Evolutionary conservation across 2,888 invertebrate genomes (phyloP).

Genomic region (Megaustenia siamemsis): DNA sequence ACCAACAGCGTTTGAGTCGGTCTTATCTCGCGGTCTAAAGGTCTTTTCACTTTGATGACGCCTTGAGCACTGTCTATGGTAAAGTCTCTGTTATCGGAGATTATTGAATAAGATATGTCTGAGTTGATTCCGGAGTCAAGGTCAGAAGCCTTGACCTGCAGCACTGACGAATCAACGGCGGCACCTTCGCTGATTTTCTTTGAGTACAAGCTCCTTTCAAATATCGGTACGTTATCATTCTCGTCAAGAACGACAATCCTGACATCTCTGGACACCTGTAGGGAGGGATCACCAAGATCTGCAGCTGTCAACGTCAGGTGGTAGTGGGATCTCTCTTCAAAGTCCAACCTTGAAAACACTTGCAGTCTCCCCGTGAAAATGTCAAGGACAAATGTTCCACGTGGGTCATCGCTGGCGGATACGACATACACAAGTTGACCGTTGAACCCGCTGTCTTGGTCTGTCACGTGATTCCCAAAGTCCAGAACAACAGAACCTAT

Average conservation of each 20-base stretch:
- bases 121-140: slow-evolving; percentile 78
- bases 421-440: slow-evolving; percentile 75
- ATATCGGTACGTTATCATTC: slow-evolving; percentile 74
- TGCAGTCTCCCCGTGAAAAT: slow-evolving; percentile 93
- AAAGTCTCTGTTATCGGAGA: slow-evolving; percentile 70
- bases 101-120: slow-evolving; percentile 72
- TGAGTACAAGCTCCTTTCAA: slow-evolving; percentile 78
- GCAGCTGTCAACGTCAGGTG: slow-evolving; percentile 78
- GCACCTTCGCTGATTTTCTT: slow-evolving; percentile 91
- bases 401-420: slow-evolving; percentile 90
- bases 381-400: slow-evolving; percentile 92
- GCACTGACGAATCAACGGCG: slow-evolving; percentile 89
- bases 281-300: slow-evolving; percentile 66
- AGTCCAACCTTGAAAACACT: slow-evolving; percentile 90
- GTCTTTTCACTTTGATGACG: slow-evolving; percentile 90
- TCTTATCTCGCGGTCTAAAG: slow-evolving; percentile 92
- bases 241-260: slow-evolving; percentile 69
- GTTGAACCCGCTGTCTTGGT: slow-evolving; percentile 71
- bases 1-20: slow-evolving; percentile 91
- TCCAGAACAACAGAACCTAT: slow-evolving; percentile 75
- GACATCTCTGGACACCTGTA: slow-evolving; percentile 59
- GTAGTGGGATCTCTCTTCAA: slow-evolving; percentile 91
- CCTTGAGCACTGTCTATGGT: slow-evolving; percentile 91
- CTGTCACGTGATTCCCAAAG: slow-evolving; percentile 75
- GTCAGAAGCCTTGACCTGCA: slow-evolving; percentile 90